Evolutionary conservation across 2,888 invertebrate species (phyloP), one percentile per base, ranked within the genome.

Genomic region (Clunio marinus): DNA sequence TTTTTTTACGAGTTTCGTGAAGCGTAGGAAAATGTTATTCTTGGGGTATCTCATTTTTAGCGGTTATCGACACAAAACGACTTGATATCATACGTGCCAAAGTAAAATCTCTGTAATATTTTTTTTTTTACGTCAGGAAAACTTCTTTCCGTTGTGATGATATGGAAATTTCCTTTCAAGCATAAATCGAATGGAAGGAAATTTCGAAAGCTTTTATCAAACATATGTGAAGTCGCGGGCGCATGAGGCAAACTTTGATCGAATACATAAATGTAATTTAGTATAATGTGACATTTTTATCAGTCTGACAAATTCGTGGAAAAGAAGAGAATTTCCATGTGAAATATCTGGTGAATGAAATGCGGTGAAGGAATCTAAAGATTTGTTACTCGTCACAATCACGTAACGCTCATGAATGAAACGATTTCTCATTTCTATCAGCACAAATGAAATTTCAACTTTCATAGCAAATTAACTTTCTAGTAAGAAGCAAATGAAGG

Each of bases 211-310:
- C 51, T 2, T 17, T 51, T 51, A 41, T 41, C 41, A 41, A 10
- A 17, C 51, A 51, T 22, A 20, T 51, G 15, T 51, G 8, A 1
- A n/a, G 15, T 20, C 7, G 7, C 22, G 17, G 20, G 5, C 2
- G 51, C 5, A 17, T 15, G 51, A 51, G 51, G 4, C n/a, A 45
- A 25, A 57, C 32, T 58, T 58, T 58, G 58, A 58, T 20, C 17
- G 58, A 58, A 58, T 17, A 58, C 28, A 28, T 46, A 28, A 46
- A 35, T 63, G 46, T 63, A 25, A 63, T 63, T 63, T 63, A 46
- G 45, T 46, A 45, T 63, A 63, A 63, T 45, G 63, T 46, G 63
- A 63, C 46, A 46, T 63, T 46, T 63, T 63, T 63, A 46, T 63
- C 46, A 46, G 7, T 25, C 27, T 2, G 2, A 24, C n/a, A 8